Percentiles rank a stretch among this genome's conserved stretches.
phyloP scores from a whole-genome alignment of 2,113 vertebrate species.

The Nesoenas mayeri region DNA sequence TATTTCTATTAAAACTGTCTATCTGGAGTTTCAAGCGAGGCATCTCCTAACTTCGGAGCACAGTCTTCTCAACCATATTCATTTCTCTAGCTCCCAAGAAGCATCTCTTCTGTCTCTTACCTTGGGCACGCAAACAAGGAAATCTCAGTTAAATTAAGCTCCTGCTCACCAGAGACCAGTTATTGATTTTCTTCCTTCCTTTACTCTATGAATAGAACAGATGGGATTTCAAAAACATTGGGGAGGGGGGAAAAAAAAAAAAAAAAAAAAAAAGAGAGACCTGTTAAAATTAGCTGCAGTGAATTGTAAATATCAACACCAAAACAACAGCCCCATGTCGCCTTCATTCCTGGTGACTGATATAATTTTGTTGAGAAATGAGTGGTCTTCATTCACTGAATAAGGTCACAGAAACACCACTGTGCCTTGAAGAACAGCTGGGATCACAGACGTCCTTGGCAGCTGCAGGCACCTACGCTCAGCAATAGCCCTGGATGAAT shows the following conservation, averaged over 20 bases:
- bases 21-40: background rate
- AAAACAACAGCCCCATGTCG: background rate
- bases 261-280: background rate
- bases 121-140: background rate
- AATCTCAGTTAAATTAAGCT: slow-evolving; percentile 5
- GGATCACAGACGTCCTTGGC: background rate
- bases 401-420: background rate
- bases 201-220: background rate
- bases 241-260: too few species aligned
- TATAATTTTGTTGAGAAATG: background rate
- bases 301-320: background rate
- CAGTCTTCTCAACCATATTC: background rate
- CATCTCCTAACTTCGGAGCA: background rate
- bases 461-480: background rate
- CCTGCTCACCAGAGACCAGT: background rate
- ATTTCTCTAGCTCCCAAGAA: background rate
- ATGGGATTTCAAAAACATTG: background rate
- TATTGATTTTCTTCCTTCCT: background rate
- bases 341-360: background rate
- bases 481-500: background rate
- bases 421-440: background rate
- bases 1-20: background rate
- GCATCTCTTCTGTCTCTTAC: background rate
- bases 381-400: background rate
- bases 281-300: background rate